Conservation (phyloP, 2,797 vertebrate genomes). For the Danio albolineatus region DNA sequence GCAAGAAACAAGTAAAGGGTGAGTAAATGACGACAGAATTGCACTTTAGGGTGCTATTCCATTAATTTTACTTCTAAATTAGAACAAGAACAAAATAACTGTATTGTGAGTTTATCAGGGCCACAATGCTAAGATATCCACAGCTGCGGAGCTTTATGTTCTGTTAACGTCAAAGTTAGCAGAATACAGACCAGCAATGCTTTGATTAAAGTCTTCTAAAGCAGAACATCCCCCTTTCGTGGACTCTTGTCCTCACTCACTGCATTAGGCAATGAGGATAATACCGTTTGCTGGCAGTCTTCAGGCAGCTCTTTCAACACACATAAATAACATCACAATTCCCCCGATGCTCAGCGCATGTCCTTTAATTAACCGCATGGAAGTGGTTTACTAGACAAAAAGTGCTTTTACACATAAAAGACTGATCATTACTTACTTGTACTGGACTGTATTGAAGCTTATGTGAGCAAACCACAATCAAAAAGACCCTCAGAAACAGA, state of each 20-base stretch:
- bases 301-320: conserved; percentile 30
- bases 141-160: neutral
- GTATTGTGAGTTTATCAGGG: too few species aligned
- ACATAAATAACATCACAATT: conserved; percentile 53
- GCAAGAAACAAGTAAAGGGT: too few species aligned
- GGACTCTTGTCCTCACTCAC: conserved; percentile 25
- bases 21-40: too few species aligned
- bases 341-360: neutral
- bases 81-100: too few species aligned
- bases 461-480: neutral
- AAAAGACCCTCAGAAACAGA: neutral
- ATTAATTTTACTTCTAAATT: too few species aligned
- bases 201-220: conserved; percentile 32
- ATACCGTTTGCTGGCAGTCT: conserved; percentile 36
- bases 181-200: neutral
- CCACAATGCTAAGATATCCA: neutral
- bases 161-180: neutral
- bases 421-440: conserved; percentile 36
- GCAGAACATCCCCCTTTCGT: conserved; percentile 20
- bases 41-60: too few species aligned
- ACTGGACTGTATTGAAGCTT: conserved; percentile 1
- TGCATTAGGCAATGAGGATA: conserved; percentile 47
- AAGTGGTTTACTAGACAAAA: conserved; percentile 27
- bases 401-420: conserved; percentile 24
- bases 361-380: conserved; percentile 45